Evolutionary conservation across 37 sponge, comb jelly and placozoan species (phyloP).

Genomic region (Beroe ovata): DNA sequence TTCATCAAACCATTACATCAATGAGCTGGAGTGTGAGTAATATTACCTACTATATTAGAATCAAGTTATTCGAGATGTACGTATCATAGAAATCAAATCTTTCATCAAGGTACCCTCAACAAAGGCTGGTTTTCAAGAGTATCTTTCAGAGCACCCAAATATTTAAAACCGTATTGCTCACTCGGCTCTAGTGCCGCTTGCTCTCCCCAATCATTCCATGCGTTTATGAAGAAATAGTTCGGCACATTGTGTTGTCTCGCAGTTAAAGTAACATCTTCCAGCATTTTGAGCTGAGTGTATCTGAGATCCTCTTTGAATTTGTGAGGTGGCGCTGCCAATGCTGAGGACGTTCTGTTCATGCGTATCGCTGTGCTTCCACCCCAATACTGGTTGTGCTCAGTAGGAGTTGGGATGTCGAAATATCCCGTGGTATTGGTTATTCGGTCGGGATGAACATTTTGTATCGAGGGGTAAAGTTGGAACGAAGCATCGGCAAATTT

Average conservation of each 20-base stretch:
- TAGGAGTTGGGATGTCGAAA: neutral
- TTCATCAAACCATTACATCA: too few relatives aligned
- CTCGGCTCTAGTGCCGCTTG: neutral
- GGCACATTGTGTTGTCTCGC: neutral
- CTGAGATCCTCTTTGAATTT: neutral
- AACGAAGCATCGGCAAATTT: neutral
- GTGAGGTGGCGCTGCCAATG: neutral
- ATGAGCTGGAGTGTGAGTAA: too few relatives aligned
- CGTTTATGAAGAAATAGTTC: neutral
- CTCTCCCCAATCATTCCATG: neutral
- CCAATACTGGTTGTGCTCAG: neutral
- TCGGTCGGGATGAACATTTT: neutral
- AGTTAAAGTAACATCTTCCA: neutral
- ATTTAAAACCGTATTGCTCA: neutral
- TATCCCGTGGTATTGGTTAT: neutral
- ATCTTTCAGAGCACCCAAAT: neutral
- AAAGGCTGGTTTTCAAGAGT: neutral
- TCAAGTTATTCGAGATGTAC: too few relatives aligned
- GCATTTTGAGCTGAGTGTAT: neutral
- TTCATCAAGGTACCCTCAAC: neutral
- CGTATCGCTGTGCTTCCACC: neutral
- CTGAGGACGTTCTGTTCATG: neutral
- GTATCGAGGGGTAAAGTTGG: neutral
- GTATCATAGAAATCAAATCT: too few relatives aligned
- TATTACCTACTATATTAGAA: too few relatives aligned